Conservation (phyloP, 2,888 invertebrate genomes). For the Eupsilia transversa region DNA sequence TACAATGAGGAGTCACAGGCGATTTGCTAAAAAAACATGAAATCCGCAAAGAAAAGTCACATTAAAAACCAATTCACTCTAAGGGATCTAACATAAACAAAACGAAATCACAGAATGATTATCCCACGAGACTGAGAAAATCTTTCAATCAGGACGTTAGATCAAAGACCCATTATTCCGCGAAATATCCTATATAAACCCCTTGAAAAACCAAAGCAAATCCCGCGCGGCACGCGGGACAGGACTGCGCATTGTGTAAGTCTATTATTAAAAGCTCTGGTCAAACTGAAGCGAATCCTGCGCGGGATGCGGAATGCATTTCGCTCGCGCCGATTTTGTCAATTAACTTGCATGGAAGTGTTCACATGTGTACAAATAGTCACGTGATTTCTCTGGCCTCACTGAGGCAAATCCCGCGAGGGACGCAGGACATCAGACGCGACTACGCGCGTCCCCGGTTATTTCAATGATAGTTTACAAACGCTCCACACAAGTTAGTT, state of each 20-base stretch:
- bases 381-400: background rate
- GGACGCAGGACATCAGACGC: background rate
- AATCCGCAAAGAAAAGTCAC: background rate
- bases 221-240: background rate
- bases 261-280: background rate
- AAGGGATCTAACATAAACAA: constrained; percentile 14
- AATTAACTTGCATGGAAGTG: background rate
- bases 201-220: background rate
- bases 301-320: background rate
- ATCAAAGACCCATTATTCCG: constrained; percentile 31
- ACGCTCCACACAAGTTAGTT: background rate
- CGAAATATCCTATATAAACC: background rate
- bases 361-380: background rate
- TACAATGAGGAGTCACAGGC: background rate
- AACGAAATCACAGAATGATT: constrained; percentile 25
- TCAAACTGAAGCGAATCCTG: background rate
- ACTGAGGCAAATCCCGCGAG: background rate
- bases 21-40: background rate
- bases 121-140: background rate
- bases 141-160: constrained; percentile 5
- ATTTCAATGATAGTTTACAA: background rate
- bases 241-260: background rate
- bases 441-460: background rate
- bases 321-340: background rate
- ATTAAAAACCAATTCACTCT: background rate